phyloP scores from a whole-genome alignment of 2,113 vertebrate genomes.

The Otocyon megalotis region DNA sequence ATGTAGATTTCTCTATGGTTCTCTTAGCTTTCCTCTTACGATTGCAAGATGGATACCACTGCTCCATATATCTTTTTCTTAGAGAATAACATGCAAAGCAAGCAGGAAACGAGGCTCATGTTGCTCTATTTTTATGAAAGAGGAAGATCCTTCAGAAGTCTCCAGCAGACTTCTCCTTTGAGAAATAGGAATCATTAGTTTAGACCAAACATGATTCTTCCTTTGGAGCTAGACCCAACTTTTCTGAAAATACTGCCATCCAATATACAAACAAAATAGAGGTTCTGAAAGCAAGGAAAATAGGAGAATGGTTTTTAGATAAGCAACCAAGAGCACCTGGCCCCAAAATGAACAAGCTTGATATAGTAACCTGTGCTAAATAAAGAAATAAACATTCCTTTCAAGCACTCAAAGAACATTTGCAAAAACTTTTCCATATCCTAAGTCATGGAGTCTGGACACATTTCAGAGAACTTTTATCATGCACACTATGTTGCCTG shows the following conservation, averaged over 20 bases:
- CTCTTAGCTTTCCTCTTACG: not conserved
- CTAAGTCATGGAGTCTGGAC: not conserved
- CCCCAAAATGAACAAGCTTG: not conserved
- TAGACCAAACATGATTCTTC: not conserved
- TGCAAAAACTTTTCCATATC: not conserved
- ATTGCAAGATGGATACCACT: not conserved
- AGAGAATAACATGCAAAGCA: not conserved
- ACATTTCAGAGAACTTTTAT: not conserved
- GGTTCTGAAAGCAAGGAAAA: not conserved
- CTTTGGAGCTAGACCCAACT: not conserved
- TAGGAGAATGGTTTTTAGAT: not conserved
- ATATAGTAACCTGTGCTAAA: not conserved
- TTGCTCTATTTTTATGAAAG: not conserved
- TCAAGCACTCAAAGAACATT: not conserved
- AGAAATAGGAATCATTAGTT: not conserved
- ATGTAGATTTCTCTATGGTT: not conserved
- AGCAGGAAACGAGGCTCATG: not conserved
- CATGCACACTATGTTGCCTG: not conserved
- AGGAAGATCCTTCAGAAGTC: not conserved
- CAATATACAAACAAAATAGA: not conserved
- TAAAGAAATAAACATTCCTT: not conserved
- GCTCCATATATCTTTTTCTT: not conserved
- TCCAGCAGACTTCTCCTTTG: not conserved
- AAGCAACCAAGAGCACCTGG: not conserved
- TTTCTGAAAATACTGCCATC: not conserved